A percentile compares a stretch with the other conserved stretches of the same genome.
Evolutionary conservation across 2,797 vertebrate species (phyloP).

Genomic region (Falco novaeseelandiae): DNA sequence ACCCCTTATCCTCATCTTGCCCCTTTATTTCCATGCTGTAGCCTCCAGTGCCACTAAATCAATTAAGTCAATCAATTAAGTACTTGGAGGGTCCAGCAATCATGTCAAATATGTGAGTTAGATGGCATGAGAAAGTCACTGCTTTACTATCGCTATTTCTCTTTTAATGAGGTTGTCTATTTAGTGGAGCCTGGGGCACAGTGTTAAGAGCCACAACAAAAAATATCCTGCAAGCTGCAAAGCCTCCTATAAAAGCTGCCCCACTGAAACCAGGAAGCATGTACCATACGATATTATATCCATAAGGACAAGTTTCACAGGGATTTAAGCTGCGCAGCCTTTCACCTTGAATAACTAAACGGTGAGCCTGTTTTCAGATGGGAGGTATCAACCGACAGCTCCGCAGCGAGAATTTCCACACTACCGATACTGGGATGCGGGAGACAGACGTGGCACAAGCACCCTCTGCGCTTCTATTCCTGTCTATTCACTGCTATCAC

Average conservation of each 20-base stretch:
- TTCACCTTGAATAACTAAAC: neutral
- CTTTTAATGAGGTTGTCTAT: slow-evolving; percentile 70
- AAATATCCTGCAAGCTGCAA: slow-evolving; percentile 5
- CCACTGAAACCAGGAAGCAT: neutral
- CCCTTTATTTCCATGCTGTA: slow-evolving; percentile 59
- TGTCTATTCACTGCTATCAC: neutral
- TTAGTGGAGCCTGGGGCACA: slow-evolving; percentile 56
- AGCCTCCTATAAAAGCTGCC: slow-evolving; percentile 16
- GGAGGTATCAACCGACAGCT: neutral
- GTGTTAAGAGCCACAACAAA: slow-evolving; percentile 41
- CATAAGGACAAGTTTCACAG: neutral
- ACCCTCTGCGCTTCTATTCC: neutral
- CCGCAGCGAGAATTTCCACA: rapidly evolving
- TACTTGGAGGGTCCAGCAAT: slow-evolving; percentile 70
- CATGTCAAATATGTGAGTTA: slow-evolving; percentile 66
- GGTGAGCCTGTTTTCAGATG: neutral
- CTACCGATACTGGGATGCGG: neutral
- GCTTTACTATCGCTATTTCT: slow-evolving; percentile 50
- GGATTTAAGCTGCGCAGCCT: neutral
- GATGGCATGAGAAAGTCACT: slow-evolving; percentile 61
- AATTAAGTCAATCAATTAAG: slow-evolving; percentile 75
- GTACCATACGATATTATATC: neutral
- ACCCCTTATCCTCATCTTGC: slow-evolving; percentile 61
- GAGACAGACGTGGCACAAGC: neutral
- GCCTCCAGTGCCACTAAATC: slow-evolving; percentile 72